These are phyloP conservation scores for Crambe crambe DNA, from an alignment of 37 sponge, comb jelly and placozoan species.

Conservation along the genomic window DNA sequence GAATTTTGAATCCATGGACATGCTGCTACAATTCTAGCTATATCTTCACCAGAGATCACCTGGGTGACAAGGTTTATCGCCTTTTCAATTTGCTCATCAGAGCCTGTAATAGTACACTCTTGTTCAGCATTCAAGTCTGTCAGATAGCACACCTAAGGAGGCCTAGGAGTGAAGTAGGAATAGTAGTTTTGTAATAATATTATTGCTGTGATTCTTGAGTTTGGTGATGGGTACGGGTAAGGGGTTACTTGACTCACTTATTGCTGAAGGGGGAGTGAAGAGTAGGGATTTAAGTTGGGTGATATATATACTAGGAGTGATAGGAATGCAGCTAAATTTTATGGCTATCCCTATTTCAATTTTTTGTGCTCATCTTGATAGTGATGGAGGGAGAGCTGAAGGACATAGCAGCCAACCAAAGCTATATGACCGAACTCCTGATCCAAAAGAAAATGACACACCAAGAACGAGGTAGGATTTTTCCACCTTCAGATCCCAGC, in stretches of 20 bases:
- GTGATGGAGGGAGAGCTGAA: constrained; percentile 16
- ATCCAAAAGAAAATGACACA: constrained; percentile 28
- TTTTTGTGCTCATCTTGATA: constrained; percentile 23
- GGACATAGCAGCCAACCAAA: background rate
- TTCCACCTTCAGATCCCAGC: constrained; percentile 29
- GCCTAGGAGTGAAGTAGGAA: too few relatives aligned
- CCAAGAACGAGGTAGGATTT: constrained; percentile 3
- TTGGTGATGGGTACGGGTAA: too few relatives aligned
- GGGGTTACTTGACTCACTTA: too few relatives aligned
- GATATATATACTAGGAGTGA: too few relatives aligned
- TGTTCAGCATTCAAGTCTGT: background rate
- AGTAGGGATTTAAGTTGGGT: too few relatives aligned
- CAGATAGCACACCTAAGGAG: too few relatives aligned
- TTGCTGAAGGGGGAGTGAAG: too few relatives aligned
- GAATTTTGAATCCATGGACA: too few relatives aligned
- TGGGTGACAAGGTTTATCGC: constrained; percentile 27
- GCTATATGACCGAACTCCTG: constrained; percentile 32
- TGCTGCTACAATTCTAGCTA: constrained; percentile 26
- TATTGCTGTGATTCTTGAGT: too few relatives aligned
- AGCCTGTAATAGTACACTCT: constrained; percentile 29
- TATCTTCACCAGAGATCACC: constrained; percentile 11
- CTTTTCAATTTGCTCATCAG: constrained; percentile 19
- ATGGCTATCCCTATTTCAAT: constrained; percentile 19
- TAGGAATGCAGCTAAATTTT: too few relatives aligned
- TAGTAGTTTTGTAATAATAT: too few relatives aligned